Conservation (phyloP, 2,797 vertebrate species). For the Borostomias antarcticus region DNA sequence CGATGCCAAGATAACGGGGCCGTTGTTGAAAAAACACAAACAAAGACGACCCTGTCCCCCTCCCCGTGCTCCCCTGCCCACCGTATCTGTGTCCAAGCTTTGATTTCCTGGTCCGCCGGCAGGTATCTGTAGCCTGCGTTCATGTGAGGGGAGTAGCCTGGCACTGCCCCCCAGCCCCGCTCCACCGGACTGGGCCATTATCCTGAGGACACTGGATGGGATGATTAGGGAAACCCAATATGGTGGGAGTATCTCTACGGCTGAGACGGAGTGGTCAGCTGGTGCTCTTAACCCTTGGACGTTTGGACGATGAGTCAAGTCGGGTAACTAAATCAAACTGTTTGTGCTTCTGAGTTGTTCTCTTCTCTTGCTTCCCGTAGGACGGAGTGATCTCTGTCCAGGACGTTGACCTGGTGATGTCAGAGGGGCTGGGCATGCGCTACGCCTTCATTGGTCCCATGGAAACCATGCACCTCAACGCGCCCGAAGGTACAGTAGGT, state of each 20-base stretch:
- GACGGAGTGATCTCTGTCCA: constrained; percentile 88
- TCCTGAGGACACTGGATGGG: constrained; percentile 59
- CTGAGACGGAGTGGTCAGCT: constrained; percentile 33
- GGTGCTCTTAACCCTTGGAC: too few relatives aligned
- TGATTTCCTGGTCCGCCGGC: constrained; percentile 73
- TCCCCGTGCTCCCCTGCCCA: constrained; percentile 34
- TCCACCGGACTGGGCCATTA: constrained; percentile 50
- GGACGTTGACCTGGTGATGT: constrained; percentile 96
- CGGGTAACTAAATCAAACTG: too few relatives aligned
- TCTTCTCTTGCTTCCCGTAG: constrained; percentile 64
- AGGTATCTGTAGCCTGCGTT: constrained; percentile 69
- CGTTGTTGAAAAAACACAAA: constrained; percentile 73
- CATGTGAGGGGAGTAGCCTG: constrained; percentile 57
- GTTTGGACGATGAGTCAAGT: too few relatives aligned
- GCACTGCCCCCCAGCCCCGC: constrained; percentile 43
- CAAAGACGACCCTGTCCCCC: constrained; percentile 79
- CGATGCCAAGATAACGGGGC: constrained; percentile 70
- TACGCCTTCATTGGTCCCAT: constrained; percentile 96
- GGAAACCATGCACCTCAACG: constrained; percentile 98
- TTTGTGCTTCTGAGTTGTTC: too few relatives aligned
- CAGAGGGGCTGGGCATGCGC: constrained; percentile 94
- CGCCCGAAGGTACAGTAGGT: constrained; percentile 87
- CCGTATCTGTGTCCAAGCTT: constrained; percentile 65
- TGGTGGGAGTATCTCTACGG: constrained; percentile 51
- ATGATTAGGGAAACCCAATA: constrained; percentile 68